Evolutionary conservation across 2,888 invertebrate species (phyloP), one percentile per base, ranked within the genome.

Genomic region (Hirtodrosophila cameraria): DNA sequence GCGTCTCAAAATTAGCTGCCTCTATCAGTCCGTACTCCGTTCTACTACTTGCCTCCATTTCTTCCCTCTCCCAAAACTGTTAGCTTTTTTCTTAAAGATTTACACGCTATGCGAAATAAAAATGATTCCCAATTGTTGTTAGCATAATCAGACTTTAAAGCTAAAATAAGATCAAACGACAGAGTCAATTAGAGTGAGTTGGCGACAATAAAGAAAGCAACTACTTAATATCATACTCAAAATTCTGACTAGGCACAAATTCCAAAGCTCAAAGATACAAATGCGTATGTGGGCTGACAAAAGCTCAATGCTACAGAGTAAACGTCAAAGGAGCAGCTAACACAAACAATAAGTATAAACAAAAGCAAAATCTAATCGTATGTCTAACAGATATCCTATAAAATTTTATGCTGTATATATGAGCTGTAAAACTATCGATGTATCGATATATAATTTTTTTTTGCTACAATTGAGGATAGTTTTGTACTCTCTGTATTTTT

Each of bases 1-100:
- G 53, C 55, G 57, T 63, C 67, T 60, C 58, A 62, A 57, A 73
- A 74, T 74, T 74, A 66, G 70, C 62, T 61, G 28, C 36, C 20
- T 71, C 60, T 54, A 54, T 69, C 61, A 73, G 49, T 55, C 35
- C 15, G 23, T 16, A 11, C 18, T 31, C 9, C 33, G 9, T n/a
- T n/a, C n/a, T n/a, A n/a, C n/a, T n/a, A n/a, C n/a, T n/a, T n/a
- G n/a, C n/a, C n/a, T n/a, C n/a, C n/a, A n/a, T n/a, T n/a, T n/a
- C n/a, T n/a, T n/a, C 52, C 42, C 18, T 28, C 49, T 13, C 5
- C 11, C 0, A 7, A 8, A 18, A 16, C 23, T 20, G 33, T 41
- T 35, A 9, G 38, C 50, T 45, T 12, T 20, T 13, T 11, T 65
- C 60, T 52, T 52, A 18, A 23, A 52, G 68, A 62, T 53, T 54